Conservation (phyloP, 1,140 invertebrate species). For the Lepidostoma basale region DNA sequence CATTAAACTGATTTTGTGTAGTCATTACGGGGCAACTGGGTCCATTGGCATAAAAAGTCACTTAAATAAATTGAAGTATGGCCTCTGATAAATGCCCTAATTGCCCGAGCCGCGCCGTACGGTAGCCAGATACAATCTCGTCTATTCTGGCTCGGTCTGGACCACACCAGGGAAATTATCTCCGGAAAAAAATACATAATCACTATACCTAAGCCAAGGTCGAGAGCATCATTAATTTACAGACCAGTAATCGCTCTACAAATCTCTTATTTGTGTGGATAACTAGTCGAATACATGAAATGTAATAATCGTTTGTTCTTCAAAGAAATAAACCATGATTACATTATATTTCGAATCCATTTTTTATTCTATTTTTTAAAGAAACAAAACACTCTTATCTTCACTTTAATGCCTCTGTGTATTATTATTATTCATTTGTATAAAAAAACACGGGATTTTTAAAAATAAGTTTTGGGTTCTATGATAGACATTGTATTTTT, state of each 20-base stretch:
- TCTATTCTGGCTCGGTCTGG: neutral
- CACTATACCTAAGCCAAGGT: neutral
- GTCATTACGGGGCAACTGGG: neutral
- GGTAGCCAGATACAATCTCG: slow-evolving; percentile 27
- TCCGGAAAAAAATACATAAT: slow-evolving; percentile 12
- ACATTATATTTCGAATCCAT: too few species aligned
- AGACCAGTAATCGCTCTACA: slow-evolving; percentile 4
- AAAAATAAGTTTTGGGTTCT: too few species aligned
- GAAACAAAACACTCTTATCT: too few species aligned
- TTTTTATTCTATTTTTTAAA: too few species aligned
- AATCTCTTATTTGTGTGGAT: slow-evolving; percentile 13
- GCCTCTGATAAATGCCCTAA: slow-evolving; percentile 33
- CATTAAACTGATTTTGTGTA: neutral
- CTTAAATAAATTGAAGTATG: slow-evolving; percentile 20
- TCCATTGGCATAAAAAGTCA: slow-evolving; percentile 23
- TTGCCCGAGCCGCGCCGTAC: slow-evolving; percentile 21
- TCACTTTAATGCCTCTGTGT: too few species aligned
- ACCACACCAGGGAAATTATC: slow-evolving; percentile 20
- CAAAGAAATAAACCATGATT: too few species aligned
- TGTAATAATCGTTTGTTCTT: too few species aligned
- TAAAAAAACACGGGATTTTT: too few species aligned
- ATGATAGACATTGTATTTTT: too few species aligned
- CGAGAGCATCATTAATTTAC: slow-evolving; percentile 2
- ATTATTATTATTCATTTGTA: too few species aligned
- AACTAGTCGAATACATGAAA: slow-evolving; percentile 6